Evolutionary conservation across 2,888 invertebrate genomes (phyloP), one percentile per base, ranked within the genome.

Genomic region (Scotopteryx bipunctaria): DNA sequence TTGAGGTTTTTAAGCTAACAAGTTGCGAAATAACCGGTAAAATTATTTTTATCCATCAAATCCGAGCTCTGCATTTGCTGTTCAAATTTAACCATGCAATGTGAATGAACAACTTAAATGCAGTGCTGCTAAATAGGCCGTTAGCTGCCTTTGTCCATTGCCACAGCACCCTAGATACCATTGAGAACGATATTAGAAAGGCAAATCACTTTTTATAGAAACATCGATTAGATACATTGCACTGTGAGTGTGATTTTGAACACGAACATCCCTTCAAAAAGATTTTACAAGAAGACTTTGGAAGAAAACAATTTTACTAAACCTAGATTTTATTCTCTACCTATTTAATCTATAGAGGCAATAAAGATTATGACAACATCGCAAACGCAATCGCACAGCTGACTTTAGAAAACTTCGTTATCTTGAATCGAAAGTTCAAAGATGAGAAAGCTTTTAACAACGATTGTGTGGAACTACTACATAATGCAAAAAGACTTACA

Each of bases 381-480:
- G 86, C 87, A 83, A 77, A 68, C 64, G 80, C 85, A 76, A 61
- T 81, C 88, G 87, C 87, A 72, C 64, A 84, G 87, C 85, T 67
- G 61, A 56, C 51, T 43, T 49, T 52, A 45, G 40, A 36, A 46
- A 51, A 59, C 40, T 51, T 27, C 33, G 35, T 46, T 45, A 61
- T 36, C 41, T 41, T 21, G 16, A 35, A 35, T 33, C 15, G 13
- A 9, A 45, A 41, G 21, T 41, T 40, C 41, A 58, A 52, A 37
- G 31, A 42, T 15, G 25, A 5, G 41, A 38, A 53, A 54, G 40
- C 29, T 44, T 17, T 14, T 29, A 36, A 42, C 49, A 35, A 21
- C 29, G 33, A 46, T 38, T 15, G 23, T 41, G 16, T 21, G n/a
- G n/a, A n/a, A n/a, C n/a, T n/a, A 6, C 2, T 23, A 49, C 33